Base-by-base conservation (phyloP, 1,140 invertebrate species). In the Hylyphantes graminicola region DNA sequence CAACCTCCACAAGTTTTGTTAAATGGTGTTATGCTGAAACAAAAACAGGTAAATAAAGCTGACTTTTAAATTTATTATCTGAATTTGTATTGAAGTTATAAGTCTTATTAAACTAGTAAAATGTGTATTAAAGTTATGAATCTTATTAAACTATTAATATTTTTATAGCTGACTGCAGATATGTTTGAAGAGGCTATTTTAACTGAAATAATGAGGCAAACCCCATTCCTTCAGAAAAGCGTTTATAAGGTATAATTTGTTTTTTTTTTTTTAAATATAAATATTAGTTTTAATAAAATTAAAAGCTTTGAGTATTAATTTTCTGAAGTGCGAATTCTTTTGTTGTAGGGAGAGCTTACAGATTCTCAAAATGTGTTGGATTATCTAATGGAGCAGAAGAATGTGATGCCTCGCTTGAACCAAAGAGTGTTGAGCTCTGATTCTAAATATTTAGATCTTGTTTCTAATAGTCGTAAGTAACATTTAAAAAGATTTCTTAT, bases 361-460 rank as follows among this genome's bases (percentile, higher is more conserved):
- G 97, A 98, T 89, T 89, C 89, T 5, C 94, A 97, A 82, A 94
- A 96, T 88, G 93, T 97, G 7, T 90, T 97, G 35, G 96, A 99
- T 88, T 98, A 94, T 90, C 90, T 99, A n/a, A 98, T 99, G 96
- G 94, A 73, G 19, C 95, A 96, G 88, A 94, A 96, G 0, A 96
- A 99, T 89, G 96, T 99, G 7, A 96, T 99, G 94, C 96, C 97
- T 8, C 92, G 97, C 86, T 90, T 99, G 48, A 99, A 99, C 89
- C 94, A 96, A 86, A 92, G 96, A 86, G 93, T 99, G 79, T 91
- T 99, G 0, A 93, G 93, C 86, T 91, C 93, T 67, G 92, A 93
- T 21, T 92, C 92, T 4, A 92, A 93, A 67, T 95, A 94, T 89
- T 89, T 98, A 51, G 95, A 97, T 89, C 90, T 98, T 79, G 93